Conservation (phyloP, 2,113 vertebrate species). For the Onychostruthus taczanowskii region DNA sequence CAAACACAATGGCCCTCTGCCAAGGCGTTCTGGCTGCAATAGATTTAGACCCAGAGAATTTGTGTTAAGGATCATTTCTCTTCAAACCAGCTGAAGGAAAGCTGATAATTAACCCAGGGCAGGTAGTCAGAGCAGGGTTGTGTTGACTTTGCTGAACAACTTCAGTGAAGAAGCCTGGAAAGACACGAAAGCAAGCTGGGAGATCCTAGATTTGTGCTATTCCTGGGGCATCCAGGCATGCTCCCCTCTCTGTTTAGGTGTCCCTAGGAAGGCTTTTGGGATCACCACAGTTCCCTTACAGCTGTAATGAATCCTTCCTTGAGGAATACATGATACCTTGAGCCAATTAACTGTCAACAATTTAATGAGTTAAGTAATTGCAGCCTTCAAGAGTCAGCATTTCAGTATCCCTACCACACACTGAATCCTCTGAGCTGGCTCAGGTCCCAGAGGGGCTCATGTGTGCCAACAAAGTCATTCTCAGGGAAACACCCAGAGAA, state of each 20-base stretch:
- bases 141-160: neutral
- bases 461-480: neutral
- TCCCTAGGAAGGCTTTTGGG: neutral
- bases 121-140: neutral
- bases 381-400: neutral
- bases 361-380: neutral
- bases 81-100: neutral
- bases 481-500: neutral
- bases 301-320: neutral
- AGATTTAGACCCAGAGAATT: neutral
- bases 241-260: neutral
- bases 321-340: neutral
- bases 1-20: neutral
- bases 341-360: slow-evolving; percentile 29
- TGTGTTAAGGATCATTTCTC: slow-evolving; percentile 34
- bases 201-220: neutral
- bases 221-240: neutral
- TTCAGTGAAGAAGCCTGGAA: neutral
- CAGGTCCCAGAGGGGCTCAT: neutral
- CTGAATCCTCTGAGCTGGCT: slow-evolving; percentile 10
- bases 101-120: slow-evolving; percentile 52
- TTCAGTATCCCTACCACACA: neutral
- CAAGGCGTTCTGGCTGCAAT: neutral
- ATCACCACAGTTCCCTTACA: neutral
- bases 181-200: neutral